A percentile compares a stretch with the other conserved stretches of the same genome.
Evolutionary conservation across 2,113 vertebrate genomes (phyloP).

Genomic region (Ploceus nigricollis): DNA sequence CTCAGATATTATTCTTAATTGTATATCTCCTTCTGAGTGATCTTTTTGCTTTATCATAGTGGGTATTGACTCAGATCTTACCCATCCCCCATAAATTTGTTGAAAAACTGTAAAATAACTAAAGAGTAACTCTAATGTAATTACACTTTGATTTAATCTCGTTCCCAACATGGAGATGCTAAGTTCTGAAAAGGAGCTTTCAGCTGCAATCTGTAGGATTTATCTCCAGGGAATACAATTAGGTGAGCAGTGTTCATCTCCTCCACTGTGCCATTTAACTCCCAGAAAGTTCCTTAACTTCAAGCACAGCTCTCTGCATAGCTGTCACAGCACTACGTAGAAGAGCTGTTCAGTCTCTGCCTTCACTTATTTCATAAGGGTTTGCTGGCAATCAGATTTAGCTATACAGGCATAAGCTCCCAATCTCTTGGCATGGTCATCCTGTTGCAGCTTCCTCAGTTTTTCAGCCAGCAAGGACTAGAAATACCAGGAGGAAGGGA

Average conservation of each 20-base stretch:
- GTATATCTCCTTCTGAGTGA: background rate
- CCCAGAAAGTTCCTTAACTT: background rate
- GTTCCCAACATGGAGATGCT: background rate
- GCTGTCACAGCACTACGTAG: background rate
- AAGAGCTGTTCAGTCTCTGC: background rate
- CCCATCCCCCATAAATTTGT: background rate
- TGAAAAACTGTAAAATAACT: background rate
- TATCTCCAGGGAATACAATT: background rate
- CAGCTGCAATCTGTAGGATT: background rate
- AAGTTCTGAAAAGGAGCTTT: background rate
- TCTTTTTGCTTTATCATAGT: background rate
- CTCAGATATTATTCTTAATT: background rate
- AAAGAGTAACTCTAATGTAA: background rate
- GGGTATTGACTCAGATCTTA: background rate
- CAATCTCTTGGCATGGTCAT: background rate
- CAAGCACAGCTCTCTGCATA: background rate
- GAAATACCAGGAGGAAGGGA: background rate
- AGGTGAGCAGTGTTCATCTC: background rate
- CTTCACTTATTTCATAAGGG: background rate
- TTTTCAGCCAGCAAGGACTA: background rate
- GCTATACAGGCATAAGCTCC: background rate
- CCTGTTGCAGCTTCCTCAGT: background rate
- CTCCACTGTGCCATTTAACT: background rate
- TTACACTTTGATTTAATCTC: background rate
- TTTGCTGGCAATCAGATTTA: background rate